Conservation (phyloP, 2,888 invertebrate species). For the Dryadula phaetusa region DNA sequence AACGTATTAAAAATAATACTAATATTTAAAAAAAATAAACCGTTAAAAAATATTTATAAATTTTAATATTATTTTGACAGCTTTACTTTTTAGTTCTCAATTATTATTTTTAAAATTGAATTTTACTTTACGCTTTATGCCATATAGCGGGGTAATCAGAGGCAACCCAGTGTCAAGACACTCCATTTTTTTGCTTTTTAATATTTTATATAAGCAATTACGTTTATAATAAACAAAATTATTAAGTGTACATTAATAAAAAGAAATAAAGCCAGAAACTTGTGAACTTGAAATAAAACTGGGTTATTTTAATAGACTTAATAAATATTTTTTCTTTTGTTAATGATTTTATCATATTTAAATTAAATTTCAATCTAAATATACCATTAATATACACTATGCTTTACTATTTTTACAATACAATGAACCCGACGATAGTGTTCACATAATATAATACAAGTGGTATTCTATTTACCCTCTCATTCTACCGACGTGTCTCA, state of each 20-base stretch:
- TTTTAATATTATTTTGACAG: too few species aligned
- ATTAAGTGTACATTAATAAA: background rate
- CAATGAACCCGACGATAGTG: slow-evolving; percentile 29
- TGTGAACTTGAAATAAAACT: background rate
- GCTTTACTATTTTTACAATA: slow-evolving; percentile 14
- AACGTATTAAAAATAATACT: background rate
- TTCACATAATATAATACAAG: slow-evolving; percentile 3
- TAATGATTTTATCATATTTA: too few species aligned
- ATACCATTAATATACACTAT: background rate
- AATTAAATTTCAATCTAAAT: background rate
- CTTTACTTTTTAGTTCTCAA: too few species aligned
- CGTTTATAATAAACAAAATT: background rate
- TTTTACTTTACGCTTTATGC: too few species aligned
- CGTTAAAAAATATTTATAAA: too few species aligned
- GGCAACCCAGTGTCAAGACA: too few species aligned
- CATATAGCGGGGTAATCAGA: too few species aligned
- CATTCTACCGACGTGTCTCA: slow-evolving; percentile 11
- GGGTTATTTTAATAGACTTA: too few species aligned
- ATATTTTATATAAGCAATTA: too few species aligned
- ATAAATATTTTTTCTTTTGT: too few species aligned
- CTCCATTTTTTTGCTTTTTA: too few species aligned
- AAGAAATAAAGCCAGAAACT: background rate
- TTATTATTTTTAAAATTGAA: too few species aligned
- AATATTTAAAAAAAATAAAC: background rate
- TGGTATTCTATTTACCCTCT: slow-evolving; percentile 22